These are phyloP conservation scores for Tupiocoris notatus DNA, from an alignment of 2,888 invertebrate species.

Conservation along the genomic window DNA sequence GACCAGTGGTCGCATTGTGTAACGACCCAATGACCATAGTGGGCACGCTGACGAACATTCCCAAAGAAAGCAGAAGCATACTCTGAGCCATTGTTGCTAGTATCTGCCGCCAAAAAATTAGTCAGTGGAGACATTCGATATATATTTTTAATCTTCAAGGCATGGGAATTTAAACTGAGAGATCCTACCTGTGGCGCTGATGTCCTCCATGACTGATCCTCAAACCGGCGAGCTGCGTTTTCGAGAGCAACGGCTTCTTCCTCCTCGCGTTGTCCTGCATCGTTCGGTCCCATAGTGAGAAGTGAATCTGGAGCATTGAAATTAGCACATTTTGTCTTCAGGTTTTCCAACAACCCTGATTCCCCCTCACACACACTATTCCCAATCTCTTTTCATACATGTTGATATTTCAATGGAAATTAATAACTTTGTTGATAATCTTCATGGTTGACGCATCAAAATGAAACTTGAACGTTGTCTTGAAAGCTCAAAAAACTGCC, in stretches of 20 bases:
- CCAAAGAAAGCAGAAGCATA: constrained; percentile 59
- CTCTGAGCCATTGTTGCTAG: constrained; percentile 60
- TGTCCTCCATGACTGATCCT: constrained; percentile 19
- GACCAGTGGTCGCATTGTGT: constrained; percentile 54
- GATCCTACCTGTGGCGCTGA: constrained; percentile 25
- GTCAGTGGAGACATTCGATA: background rate
- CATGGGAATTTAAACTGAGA: background rate
- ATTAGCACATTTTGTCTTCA: background rate
- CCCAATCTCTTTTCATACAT: no score
- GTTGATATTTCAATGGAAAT: no score
- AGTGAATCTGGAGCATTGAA: background rate
- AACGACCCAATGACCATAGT: constrained; percentile 61
- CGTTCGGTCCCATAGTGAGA: constrained; percentile 19
- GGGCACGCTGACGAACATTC: constrained; percentile 60
- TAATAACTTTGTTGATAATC: no score
- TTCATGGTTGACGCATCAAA: no score
- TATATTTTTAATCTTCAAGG: constrained; percentile 43
- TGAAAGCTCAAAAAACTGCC: no score
- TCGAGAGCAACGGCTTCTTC: constrained; percentile 7
- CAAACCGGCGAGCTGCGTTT: background rate
- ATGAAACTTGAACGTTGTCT: no score
- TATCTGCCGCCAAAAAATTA: constrained; percentile 55
- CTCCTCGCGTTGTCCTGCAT: background rate
- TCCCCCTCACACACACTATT: no score
- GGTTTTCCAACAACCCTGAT: background rate